phyloP scores from a whole-genome alignment of 64 coral and sea anemone genomes.

The Trachythela sp. region DNA sequence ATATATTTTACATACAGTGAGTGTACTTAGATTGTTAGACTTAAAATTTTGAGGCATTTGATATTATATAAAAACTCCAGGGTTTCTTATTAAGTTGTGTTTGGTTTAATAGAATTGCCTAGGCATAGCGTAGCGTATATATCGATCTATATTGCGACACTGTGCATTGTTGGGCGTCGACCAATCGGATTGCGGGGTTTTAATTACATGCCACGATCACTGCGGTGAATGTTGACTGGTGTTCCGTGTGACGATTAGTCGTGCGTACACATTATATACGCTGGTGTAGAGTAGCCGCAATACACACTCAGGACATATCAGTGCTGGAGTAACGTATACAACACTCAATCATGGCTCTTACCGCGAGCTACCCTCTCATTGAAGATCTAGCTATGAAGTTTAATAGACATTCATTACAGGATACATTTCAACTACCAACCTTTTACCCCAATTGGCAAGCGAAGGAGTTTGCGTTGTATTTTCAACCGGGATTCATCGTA shows the following conservation, averaged over 20 bases:
- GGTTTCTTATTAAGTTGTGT: not conserved
- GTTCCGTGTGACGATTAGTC: constrained; percentile 1
- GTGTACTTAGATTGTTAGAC: not conserved
- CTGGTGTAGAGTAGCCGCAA: not conserved
- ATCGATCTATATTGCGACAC: not conserved
- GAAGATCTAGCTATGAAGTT: not conserved
- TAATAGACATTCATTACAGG: not conserved
- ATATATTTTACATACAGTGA: not conserved
- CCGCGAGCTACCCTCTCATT: not conserved
- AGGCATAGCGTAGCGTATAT: not conserved
- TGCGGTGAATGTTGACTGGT: not conserved
- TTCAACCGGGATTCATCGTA: not conserved
- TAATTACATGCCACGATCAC: constrained; percentile 4
- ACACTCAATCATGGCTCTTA: not conserved
- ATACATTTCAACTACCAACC: not conserved
- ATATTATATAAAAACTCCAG: not conserved
- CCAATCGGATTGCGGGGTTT: not conserved
- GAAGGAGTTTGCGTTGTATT: not conserved
- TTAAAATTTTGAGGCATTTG: not conserved
- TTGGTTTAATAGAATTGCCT: not conserved
- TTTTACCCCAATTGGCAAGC: not conserved
- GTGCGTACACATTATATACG: not conserved
- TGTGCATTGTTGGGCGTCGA: not conserved
- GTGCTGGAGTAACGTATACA: not conserved
- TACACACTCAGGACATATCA: not conserved